Evolutionary conservation across 1,140 invertebrate genomes (phyloP).

Genomic region (Drosophila arawakana): DNA sequence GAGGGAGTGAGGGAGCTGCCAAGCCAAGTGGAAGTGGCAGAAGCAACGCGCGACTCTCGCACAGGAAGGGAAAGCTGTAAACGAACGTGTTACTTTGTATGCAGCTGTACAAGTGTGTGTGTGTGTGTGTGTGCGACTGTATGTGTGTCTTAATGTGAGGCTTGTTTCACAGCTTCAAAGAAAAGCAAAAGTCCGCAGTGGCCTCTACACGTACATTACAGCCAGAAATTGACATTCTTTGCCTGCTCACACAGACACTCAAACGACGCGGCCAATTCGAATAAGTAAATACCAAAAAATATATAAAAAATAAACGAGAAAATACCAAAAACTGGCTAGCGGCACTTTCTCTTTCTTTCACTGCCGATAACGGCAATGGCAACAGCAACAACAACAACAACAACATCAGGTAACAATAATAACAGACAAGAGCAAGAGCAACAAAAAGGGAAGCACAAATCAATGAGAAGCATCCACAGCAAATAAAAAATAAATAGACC

Average conservation of each 20-base stretch:
- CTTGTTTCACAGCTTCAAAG: constrained; percentile 80
- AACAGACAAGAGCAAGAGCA: constrained; percentile 36
- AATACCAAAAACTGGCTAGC: constrained; percentile 71
- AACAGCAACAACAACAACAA: constrained; percentile 23
- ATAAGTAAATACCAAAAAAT: constrained; percentile 54
- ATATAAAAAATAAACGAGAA: constrained; percentile 41
- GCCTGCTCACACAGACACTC: constrained; percentile 37
- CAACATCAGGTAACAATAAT: constrained; percentile 35
- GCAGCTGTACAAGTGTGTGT: constrained; percentile 28
- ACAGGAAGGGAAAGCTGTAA: constrained; percentile 79
- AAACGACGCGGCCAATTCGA: constrained; percentile 61
- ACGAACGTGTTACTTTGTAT: constrained; percentile 48
- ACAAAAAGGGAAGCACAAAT: constrained; percentile 73
- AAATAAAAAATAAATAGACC: constrained; percentile 74
- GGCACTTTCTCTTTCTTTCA: constrained; percentile 84
- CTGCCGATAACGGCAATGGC: constrained; percentile 67
- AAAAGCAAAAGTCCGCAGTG: constrained; percentile 77
- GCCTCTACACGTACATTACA: constrained; percentile 62
- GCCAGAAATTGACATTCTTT: constrained; percentile 82
- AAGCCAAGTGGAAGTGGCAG: constrained; percentile 46
- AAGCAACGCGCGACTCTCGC: constrained; percentile 49
- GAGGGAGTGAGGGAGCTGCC: constrained; percentile 17
- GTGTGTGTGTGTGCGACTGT: constrained; percentile 16
- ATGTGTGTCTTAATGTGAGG: constrained; percentile 43
- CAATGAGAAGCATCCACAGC: constrained; percentile 57